Conservation (phyloP, 2,888 invertebrate genomes). For the Crocallis elinguaria region DNA sequence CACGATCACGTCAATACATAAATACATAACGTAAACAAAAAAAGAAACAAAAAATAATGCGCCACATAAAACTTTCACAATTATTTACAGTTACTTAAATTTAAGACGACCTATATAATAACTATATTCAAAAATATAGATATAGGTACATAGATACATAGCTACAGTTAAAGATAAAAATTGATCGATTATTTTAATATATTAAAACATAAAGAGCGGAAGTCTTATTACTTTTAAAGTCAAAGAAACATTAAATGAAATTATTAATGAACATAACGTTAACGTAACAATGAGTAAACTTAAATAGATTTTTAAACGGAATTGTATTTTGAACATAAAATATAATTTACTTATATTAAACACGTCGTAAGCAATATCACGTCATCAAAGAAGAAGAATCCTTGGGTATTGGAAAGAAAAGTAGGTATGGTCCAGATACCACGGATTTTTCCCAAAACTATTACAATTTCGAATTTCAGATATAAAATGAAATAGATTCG, state of each 20-base stretch:
- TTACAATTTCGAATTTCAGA: no score
- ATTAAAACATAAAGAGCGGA: slow-evolving; percentile 67
- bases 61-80: slow-evolving; percentile 82
- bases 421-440: neutral
- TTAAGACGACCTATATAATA: slow-evolving; percentile 73
- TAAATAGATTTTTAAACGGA: slow-evolving; percentile 38
- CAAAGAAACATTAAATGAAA: slow-evolving; percentile 43
- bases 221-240: slow-evolving; percentile 62
- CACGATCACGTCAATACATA: slow-evolving; percentile 74
- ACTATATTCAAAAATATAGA: slow-evolving; percentile 81
- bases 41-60: slow-evolving; percentile 69
- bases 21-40: slow-evolving; percentile 79
- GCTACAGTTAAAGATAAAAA: slow-evolving; percentile 75
- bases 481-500: neutral
- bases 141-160: slow-evolving; percentile 81
- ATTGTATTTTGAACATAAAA: slow-evolving; percentile 20
- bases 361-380: slow-evolving; percentile 4
- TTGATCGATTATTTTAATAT: slow-evolving; percentile 62
- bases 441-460: neutral
- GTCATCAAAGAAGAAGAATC: neutral
- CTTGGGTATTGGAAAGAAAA: neutral
- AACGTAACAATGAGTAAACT: slow-evolving; percentile 53
- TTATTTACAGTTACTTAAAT: slow-evolving; percentile 80
- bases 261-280: slow-evolving; percentile 43
- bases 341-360: slow-evolving; percentile 1